Base-by-base conservation (phyloP, 2,888 invertebrate genomes). In the Choristoneura rosaceana region DNA sequence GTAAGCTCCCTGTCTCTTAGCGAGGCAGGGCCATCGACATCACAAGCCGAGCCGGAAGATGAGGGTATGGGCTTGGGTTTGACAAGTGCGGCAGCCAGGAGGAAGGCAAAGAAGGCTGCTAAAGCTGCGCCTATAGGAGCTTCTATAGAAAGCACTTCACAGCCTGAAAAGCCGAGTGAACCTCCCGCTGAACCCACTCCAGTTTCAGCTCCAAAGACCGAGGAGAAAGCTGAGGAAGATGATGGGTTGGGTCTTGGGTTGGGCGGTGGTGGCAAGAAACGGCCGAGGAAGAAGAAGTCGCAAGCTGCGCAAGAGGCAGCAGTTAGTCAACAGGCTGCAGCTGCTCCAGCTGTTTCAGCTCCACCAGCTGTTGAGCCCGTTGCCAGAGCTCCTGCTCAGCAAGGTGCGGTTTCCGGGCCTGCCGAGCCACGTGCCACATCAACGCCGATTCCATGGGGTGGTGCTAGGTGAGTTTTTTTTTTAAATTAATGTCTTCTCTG, bases 251-350 rank as follows among this genome's bases (percentile, higher is more conserved):
- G 81, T 0, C 74, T 82, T 50, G 76, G 80, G 3, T n/a, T 81
- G 33, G 62, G 69, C n/a, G 75, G 76, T 12, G 73, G 60, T 47
- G 79, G 69, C 71, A 86, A 69, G 75, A 80, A 70, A 63, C 80
- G 78, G 12, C 74, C 76, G 60, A 77, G 82, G 67, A 84, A 79
- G 59, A 85, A 85, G 65, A 85, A 86, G 68, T 68, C 65, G 8
- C 25, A 67, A 58, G 66, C 73, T 67, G 41, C 75, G 65, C n/a
- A 33, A 10, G 50, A 10, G 10, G 17, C 62, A n/a, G 34, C 71
- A 1, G n/a, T 70, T 3, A 1, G 33, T n/a, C 69, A 52, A 33
- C 12, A 63, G 58, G 17, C 60, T 41, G 60, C 52, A 25, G 33
- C 52, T 41, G 45, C 33, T 9, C 9, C 50, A 25, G 43, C 43